Conservation (phyloP, 1,140 invertebrate species). For the Schlechtendalia chinensis region DNA sequence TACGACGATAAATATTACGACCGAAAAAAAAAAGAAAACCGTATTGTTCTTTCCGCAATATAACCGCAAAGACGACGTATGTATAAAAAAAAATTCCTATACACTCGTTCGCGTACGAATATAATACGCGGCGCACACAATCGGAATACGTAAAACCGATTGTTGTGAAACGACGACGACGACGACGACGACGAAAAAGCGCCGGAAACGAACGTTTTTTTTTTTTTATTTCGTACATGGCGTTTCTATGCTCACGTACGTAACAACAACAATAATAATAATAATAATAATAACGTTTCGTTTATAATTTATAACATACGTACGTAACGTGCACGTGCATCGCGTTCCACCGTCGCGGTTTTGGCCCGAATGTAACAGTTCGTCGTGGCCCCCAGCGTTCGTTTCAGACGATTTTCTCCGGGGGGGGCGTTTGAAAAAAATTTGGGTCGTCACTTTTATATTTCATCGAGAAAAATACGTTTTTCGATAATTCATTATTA, state of each 20-base stretch:
- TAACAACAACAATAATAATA: neutral
- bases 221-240: neutral
- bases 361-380: neutral
- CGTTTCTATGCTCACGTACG: neutral
- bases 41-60: conserved; percentile 31
- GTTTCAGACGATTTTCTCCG: no score
- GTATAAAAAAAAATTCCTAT: neutral
- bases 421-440: no score
- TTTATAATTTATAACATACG: no score
- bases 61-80: conserved; percentile 33
- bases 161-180: conserved; percentile 7
- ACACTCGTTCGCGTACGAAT: neutral
- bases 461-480: no score
- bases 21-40: neutral
- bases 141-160: neutral
- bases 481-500: no score
- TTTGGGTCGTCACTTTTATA: no score
- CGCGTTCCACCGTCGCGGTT: neutral
- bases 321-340: neutral
- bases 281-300: neutral
- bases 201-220: conserved; percentile 13
- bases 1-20: neutral
- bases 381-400: no score
- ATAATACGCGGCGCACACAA: neutral
- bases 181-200: conserved; percentile 1